Evolutionary conservation across 2,888 invertebrate genomes (phyloP), one percentile per base, ranked within the genome.

Genomic region (Ormia ochracea): DNA sequence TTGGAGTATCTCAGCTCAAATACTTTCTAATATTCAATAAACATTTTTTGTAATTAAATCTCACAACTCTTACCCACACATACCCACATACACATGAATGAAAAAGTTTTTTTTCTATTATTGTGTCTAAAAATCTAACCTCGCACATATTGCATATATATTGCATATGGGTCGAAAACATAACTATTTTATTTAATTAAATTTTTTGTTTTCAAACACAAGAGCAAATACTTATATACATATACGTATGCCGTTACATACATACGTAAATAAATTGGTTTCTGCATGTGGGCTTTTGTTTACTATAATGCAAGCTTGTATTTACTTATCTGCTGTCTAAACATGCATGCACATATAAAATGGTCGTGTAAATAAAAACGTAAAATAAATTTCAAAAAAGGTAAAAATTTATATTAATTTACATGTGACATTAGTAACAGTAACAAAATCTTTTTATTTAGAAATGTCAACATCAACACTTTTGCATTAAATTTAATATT

Each of bases 381-480:
- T 66, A 68, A 61, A 61, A 52, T 61, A 56, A 19, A 28, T 45
- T 65, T 33, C 14, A 54, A 0, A 50, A 17, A 17, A 19, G 2
- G 19, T 2, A 38, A 50, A 61, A 61, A 33, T 23, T 28, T 19
- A 69, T 43, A 33, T 23, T 33, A 31, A 56, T 38, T 56, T 56
- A 56, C n/a, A n/a, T n/a, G n/a, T 58, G 41, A 74, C 6, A 52
- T 23, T n/a, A 43, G 50, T 17, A 21, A 50, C 17, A 31, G 21
- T 12, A 3, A 43, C 6, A 48, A 63, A 63, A 10, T 50, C 19
- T 28, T 61, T 43, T 28, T 26, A 26, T 59, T 59, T 70, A 33
- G n/a, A 73, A 66, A 74, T 65, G 65, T 58, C 68, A 69, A 58
- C 78, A 65, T 65, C 65, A 74, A 79, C 69, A 79, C 52, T 50